Conservation (phyloP, 2,888 invertebrate species). For the Ochropleura plecta region DNA sequence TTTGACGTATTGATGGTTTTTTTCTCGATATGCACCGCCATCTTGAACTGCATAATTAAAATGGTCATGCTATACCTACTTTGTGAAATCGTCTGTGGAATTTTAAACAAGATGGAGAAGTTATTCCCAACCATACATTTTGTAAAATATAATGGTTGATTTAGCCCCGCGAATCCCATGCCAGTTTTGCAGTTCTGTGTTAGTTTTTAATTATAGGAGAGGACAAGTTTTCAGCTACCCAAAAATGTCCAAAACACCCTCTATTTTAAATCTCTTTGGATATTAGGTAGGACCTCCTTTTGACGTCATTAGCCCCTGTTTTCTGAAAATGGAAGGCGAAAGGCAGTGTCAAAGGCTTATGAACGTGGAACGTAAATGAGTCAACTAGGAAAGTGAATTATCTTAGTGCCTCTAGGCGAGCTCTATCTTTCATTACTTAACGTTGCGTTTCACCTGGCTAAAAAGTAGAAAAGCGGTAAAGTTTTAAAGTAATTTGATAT, state of each 20-base stretch:
- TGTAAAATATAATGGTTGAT: too few species aligned
- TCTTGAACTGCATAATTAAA: too few species aligned
- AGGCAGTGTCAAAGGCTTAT: slow-evolving; percentile 35
- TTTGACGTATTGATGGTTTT: too few species aligned
- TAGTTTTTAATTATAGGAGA: too few species aligned
- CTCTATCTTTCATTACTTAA: slow-evolving; percentile 38
- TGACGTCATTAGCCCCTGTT: slow-evolving; percentile 33
- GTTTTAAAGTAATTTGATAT: slow-evolving; percentile 4
- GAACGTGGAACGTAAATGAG: slow-evolving; percentile 26
- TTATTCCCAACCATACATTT: too few species aligned
- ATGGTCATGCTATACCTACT: too few species aligned
- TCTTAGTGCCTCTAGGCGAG: slow-evolving; percentile 12
- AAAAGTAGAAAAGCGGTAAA: slow-evolving; percentile 1
- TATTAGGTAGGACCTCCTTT: background rate
- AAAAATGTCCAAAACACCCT: background rate
- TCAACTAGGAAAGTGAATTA: slow-evolving; percentile 41
- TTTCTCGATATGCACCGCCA: too few species aligned
- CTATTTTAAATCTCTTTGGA: background rate
- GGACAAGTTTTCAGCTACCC: too few species aligned
- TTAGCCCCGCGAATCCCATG: too few species aligned
- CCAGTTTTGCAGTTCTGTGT: too few species aligned
- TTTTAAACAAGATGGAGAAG: too few species aligned
- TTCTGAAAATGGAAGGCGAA: slow-evolving; percentile 29
- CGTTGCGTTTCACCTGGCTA: slow-evolving; percentile 8
- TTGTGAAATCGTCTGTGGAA: too few species aligned